Evolutionary conservation across 2,888 invertebrate species (phyloP), one percentile per base, ranked within the genome.

Genomic region (Athalia cordata): DNA sequence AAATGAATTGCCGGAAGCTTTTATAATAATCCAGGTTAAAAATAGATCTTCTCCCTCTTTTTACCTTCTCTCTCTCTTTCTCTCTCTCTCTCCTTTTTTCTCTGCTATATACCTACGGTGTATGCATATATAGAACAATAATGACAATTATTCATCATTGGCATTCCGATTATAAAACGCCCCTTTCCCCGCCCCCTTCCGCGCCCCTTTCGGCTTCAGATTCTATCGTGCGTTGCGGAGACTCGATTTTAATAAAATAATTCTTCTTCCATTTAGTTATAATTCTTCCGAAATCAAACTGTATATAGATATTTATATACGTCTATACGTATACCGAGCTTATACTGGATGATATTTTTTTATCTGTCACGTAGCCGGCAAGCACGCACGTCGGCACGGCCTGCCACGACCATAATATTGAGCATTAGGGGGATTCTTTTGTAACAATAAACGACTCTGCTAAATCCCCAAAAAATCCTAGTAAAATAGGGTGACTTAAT

Each of bases 401-500:
- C 70, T 59, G 70, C 70, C 70, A 59, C 70, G 70, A 45, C n/a
- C 57, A 29, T 29, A 29, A 29, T 29, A 29, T 29, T 29, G 29
- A 29, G 29, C 29, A 72, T 72, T 45, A 47, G 43, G 70, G 70
- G 70, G 70, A 59, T 68, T 15, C 8, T 5, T 45, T 49, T 57
- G 47, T 59, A 72, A 57, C 72, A 72, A 72, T 72, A 59, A 72
- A 57, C 59, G 13, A 8, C n/a, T 59, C 59, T 57, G 52, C 72
- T 13, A 59, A 72, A 72, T 72, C 72, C 70, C n/a, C 6, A 70
- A 70, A 55, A 59, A 70, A 57, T 15, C 70, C 55, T 70, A n/a
- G 45, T 45, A 13, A 45, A 47, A 9, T 11, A 50, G 59, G 72
- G 29, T 52, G 52, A 47, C 72, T 72, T 45, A 59, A 47, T 72